Evolutionary conservation across 1,140 invertebrate species (phyloP).

Genomic region (Tetramorium simillimum): DNA sequence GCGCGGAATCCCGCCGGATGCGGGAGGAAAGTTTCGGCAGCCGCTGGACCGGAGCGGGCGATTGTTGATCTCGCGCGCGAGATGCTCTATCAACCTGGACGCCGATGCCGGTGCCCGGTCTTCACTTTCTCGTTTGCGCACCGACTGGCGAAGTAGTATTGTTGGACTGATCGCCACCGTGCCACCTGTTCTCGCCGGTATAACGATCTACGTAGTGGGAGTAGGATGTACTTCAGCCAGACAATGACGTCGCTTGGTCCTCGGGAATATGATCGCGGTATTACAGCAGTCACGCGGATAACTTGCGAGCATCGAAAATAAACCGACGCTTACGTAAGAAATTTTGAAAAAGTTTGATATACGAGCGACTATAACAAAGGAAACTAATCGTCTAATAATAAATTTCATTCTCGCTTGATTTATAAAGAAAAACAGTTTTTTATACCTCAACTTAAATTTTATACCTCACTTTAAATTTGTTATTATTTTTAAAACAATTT

Average conservation of each 20-base stretch:
- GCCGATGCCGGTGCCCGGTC: constrained; percentile 45
- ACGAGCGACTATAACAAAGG: background rate
- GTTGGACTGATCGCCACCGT: constrained; percentile 71
- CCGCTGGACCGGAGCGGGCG: constrained; percentile 6
- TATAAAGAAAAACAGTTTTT: background rate
- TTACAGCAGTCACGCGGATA: constrained; percentile 20
- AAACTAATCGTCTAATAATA: background rate
- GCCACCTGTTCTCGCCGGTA: constrained; percentile 69
- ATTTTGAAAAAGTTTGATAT: background rate
- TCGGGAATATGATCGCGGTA: constrained; percentile 18
- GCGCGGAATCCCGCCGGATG: constrained; percentile 5
- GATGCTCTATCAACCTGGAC: background rate
- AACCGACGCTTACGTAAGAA: background rate
- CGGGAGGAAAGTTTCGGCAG: constrained; percentile 9
- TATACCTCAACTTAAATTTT: no score
- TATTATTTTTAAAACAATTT: background rate
- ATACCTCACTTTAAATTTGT: background rate
- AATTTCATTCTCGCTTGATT: background rate
- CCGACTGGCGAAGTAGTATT: constrained; percentile 68
- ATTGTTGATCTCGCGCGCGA: constrained; percentile 14
- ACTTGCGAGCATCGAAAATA: constrained; percentile 1
- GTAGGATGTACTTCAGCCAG: constrained; percentile 56
- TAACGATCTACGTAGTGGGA: constrained; percentile 65
- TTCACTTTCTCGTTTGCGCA: constrained; percentile 75
- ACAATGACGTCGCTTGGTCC: constrained; percentile 60